Conservation (phyloP, 2,797 vertebrate genomes). For the Scomberomorus guttatus region DNA sequence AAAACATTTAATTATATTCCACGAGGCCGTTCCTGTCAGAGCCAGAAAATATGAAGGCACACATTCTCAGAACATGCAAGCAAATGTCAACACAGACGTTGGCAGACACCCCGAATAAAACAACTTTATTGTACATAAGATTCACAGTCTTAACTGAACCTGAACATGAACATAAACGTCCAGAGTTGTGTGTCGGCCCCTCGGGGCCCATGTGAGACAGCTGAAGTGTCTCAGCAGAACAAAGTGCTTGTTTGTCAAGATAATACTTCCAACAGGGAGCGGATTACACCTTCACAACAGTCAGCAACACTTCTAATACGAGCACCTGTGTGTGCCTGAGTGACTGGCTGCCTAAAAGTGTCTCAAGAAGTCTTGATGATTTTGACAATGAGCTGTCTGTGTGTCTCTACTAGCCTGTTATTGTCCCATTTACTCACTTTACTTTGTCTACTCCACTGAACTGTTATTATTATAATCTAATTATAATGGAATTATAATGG, state of each 20-base stretch:
- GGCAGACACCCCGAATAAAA: constrained; percentile 1
- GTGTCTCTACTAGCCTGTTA: neutral
- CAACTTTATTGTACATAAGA: constrained; percentile 27
- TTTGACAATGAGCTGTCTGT: neutral
- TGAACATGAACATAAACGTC: constrained; percentile 31
- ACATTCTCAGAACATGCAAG: neutral
- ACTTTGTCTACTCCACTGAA: neutral
- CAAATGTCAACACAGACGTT: neutral
- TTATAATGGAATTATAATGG: too few species aligned
- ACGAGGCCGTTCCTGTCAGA: neutral
- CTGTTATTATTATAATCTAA: neutral
- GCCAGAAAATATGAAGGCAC: too few species aligned
- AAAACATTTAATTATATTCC: neutral
- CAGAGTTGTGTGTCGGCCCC: constrained; percentile 6
- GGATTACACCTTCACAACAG: constrained; percentile 15
- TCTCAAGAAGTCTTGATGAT: too few species aligned
- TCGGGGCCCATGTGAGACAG: constrained; percentile 10
- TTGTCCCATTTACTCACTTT: neutral
- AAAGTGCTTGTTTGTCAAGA: constrained; percentile 37
- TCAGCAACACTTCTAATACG: neutral
- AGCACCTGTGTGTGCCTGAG: neutral
- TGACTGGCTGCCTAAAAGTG: too few species aligned
- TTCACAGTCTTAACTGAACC: constrained; percentile 25
- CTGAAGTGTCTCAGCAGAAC: constrained; percentile 19
- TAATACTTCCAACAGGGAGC: constrained; percentile 22